Evolutionary conservation across 2,888 invertebrate genomes (phyloP), one percentile per base, ranked within the genome.

Genomic region (Pseudolycoriella hygida): DNA sequence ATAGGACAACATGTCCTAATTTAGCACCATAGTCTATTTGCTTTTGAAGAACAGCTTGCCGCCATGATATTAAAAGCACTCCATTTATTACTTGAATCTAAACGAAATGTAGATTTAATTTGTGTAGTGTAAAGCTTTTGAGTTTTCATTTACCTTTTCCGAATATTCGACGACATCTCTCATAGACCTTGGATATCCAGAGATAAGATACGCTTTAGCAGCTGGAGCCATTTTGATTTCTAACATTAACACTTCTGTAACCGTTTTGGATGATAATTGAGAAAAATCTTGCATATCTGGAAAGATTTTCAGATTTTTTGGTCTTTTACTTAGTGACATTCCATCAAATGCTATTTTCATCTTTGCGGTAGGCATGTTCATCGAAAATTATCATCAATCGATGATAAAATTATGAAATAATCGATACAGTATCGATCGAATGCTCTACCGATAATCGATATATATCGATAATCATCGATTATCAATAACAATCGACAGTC

Each of bases 151-250:
- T 60, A 88, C 89, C 77, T 89, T 89, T 61, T 89, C 86, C 0
- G 86, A 81, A 60, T 89, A 90, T 60, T 89, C 88, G 1, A 88
- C 88, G 12, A 89, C 86, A 61, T 90, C 90, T 48, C 88, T 70
- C 87, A 89, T 88, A 53, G 84, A 87, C 50, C 90, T 73, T 18
- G 90, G 90, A 69, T 86, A 90, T 39, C 90, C 89, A 44, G 88
- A 87, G 50, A 89, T 80, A 45, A 90, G 74, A 68, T 83, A 89
- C 1, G 86, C 82, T 69, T 83, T 86, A 52, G 87, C 85, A 49
- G 78, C 79, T 48, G 85, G 86, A 48, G 87, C 83, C 86, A 88
- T 86, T 70, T 88, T 88, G 79, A 89, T 88, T 71, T 88, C 88
- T 59, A 88, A 70, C 86, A 88, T 87, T 47, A 89, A 71, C 4